Conservation (phyloP, 2,888 invertebrate species). For the Ditylenchus weischeri region DNA sequence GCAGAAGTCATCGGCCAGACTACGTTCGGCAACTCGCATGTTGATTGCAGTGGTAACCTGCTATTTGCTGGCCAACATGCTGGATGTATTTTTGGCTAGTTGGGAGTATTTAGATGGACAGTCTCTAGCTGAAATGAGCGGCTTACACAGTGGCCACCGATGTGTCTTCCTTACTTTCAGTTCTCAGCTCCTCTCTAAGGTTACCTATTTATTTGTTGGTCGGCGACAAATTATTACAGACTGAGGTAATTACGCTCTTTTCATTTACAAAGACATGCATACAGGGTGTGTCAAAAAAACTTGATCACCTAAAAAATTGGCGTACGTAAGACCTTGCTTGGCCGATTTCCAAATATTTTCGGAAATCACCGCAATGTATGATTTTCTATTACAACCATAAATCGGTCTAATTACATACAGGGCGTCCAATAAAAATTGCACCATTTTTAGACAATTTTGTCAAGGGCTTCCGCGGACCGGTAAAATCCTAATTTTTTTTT, state of each 20-base stretch:
- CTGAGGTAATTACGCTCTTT: not conserved
- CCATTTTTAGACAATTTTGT: too few species aligned
- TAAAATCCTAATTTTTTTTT: too few species aligned
- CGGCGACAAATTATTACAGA: constrained; percentile 8
- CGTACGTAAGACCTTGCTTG: too few species aligned
- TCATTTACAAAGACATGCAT: too few species aligned
- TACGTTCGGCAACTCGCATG: constrained; percentile 51
- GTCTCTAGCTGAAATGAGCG: constrained; percentile 23
- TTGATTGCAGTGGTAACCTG: constrained; percentile 50
- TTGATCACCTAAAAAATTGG: too few species aligned
- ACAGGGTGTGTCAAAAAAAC: too few species aligned
- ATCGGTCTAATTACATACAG: too few species aligned
- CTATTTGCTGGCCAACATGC: constrained; percentile 49
- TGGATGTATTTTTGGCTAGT: constrained; percentile 48
- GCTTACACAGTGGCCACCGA: constrained; percentile 51
- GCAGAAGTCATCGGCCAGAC: constrained; percentile 33
- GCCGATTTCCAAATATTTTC: too few species aligned
- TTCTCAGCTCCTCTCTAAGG: constrained; percentile 48
- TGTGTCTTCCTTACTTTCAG: constrained; percentile 48
- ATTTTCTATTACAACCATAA: too few species aligned
- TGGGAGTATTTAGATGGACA: constrained; percentile 49
- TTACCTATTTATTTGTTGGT: constrained; percentile 45
- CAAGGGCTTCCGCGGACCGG: too few species aligned
- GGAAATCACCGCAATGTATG: too few species aligned
- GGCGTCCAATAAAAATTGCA: too few species aligned